Evolutionary conservation across 2,797 vertebrate species (phyloP).

Genomic region (Bufotes viridis): DNA sequence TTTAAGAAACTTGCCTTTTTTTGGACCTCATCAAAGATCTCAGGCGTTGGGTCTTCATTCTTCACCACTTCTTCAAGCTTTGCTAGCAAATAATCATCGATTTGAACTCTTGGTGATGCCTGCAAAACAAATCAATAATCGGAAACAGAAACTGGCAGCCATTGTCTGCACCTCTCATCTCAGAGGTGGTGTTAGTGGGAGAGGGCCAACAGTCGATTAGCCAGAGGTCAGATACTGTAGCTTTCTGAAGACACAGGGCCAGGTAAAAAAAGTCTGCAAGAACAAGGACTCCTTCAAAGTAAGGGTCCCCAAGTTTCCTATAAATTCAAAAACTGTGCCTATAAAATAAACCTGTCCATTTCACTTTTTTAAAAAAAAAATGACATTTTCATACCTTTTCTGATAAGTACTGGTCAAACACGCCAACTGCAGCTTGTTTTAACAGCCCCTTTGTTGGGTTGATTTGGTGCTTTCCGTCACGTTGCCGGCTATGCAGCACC

Average conservation of each 20-base stretch:
- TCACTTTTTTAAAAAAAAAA: neutral
- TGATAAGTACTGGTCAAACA: constrained; percentile 97
- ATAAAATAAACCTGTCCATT: too few relatives aligned
- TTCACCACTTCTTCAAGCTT: constrained; percentile 90
- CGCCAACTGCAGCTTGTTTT: constrained; percentile 91
- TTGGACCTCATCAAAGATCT: constrained; percentile 98
- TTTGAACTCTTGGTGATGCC: constrained; percentile 95
- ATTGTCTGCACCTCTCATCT: too few relatives aligned
- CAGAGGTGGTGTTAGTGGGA: too few relatives aligned
- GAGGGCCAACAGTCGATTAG: too few relatives aligned
- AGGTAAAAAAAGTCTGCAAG: neutral
- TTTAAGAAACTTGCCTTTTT: constrained; percentile 80
- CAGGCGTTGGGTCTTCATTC: constrained; percentile 90
- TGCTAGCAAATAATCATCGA: constrained; percentile 85
- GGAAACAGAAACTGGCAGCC: neutral
- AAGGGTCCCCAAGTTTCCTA: neutral
- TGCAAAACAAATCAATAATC: constrained; percentile 63
- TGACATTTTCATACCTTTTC: constrained; percentile 83
- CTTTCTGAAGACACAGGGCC: neutral
- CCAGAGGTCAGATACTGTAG: neutral
- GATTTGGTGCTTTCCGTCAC: constrained; percentile 89
- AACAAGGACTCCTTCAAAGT: too few relatives aligned
- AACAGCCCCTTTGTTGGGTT: constrained; percentile 92
- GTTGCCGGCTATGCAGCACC: constrained; percentile 86
- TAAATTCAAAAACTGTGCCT: neutral